Evolutionary conservation across 2,888 invertebrate genomes (phyloP), one percentile per base, ranked within the genome.

Genomic region (Ephialtes manifestator): DNA sequence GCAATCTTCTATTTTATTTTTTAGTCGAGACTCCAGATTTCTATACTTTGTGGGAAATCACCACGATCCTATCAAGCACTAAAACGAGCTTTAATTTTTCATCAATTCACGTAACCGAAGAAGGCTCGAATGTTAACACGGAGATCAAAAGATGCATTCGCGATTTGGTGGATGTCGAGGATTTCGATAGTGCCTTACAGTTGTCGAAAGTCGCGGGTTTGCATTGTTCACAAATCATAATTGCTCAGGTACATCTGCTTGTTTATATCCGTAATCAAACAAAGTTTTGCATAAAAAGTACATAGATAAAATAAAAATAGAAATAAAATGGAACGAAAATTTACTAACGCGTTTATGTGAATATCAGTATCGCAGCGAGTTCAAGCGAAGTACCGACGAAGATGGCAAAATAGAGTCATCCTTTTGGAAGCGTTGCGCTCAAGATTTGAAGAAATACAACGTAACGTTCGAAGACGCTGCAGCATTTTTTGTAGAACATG

Each of bases 401-500:
- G 91, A 94, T n/a, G 90, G 86, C 0, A 85, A 87, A 63, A 67
- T 90, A 7, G 88, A 89, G 18, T 81, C 86, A 43, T 75, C 76
- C 0, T 96, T 96, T 89, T 95, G 96, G 94, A 94, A 95, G 0
- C 94, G 95, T 65, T 97, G 97, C 88, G 96, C 97, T 84, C 93
- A 94, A 68, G 96, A 96, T 71, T 96, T 97, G 86, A 94, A 95
- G 87, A 94, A 95, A 46, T 95, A 96, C 74, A 94, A 96, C 0
- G 95, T 97, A 0, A 94, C 95, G 0, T 96, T 96, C 18, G 95
- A 95, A 84, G 95, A 95, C 20, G 95, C 96, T 0, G 96, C 96
- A 0, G 94, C 96, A 86, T 97, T 97, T 91, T 95, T 96, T 55
- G 94, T 96, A 0, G 94, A 95, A 76, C 95, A 95, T 84, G 95